Base-by-base conservation (phyloP, 2,113 vertebrate species). In the Equus quagga region DNA sequence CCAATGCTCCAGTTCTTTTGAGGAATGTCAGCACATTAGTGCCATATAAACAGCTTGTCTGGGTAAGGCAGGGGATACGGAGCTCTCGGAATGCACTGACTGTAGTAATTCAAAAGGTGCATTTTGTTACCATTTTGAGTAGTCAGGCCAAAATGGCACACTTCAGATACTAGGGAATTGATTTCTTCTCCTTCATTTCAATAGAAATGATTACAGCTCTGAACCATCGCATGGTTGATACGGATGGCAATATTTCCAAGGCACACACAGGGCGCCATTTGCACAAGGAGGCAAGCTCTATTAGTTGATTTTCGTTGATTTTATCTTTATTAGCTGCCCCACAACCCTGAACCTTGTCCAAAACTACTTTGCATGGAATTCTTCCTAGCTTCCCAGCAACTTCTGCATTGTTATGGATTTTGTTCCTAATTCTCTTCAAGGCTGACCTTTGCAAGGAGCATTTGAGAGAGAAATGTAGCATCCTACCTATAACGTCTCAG, bases 21-120 rank as follows among this genome's bases (percentile, higher is more conserved):
- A 92, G 85, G 80, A 98, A 98, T 69, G 91, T 98, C 98, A 98
- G 98, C 98, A 97, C 98, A 98, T 98, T 96, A 97, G 87, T 96
- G 96, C 96, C 98, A 94, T 90, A 96, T 70, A 98, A 97, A 98
- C 44, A 78, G 65, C 64, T 54, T 41, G 23, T 75, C 93, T 97
- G 92, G 82, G 91, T 92, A 95, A 96, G 97, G 97, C 94, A 96
- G 89, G 94, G 96, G 97, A 87, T 89, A 96, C n/a, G 70, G 96
- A 94, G 97, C 96, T 97, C 97, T 70, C 60, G 96, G 97, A 97
- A 49, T 2, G 0, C 9, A 70, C 73, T 94, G 70, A 90, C 21
- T 9, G 75, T 14, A 97, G 97, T 96, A 84, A 98, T 97, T 98
- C 97, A 98, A 72, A 93, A 98, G 97, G 97, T 98, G 93, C 92